These are phyloP conservation scores for Rhynchophorus ferrugineus DNA, from an alignment of 1,140 invertebrate genomes.

Conservation along the genomic window DNA sequence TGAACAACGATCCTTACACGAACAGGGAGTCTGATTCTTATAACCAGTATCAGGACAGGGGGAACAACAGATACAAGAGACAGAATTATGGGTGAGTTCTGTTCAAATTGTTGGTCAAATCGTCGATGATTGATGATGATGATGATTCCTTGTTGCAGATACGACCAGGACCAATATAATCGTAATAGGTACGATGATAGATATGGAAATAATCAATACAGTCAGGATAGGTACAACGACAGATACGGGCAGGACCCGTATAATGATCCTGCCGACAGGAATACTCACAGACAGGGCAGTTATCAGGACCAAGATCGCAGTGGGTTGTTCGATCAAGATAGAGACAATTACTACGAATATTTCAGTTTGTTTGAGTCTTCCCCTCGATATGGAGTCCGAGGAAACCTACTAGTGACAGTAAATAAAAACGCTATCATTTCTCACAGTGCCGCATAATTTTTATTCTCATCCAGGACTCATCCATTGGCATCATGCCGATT, in stretches of 20 bases:
- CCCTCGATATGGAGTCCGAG: slow-evolving; percentile 54
- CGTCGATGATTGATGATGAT: too few relatives aligned
- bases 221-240: too few relatives aligned
- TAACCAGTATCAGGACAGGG: slow-evolving; percentile 26
- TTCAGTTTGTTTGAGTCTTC: slow-evolving; percentile 67
- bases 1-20: slow-evolving; percentile 16
- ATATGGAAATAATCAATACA: too few relatives aligned
- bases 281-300: slow-evolving; percentile 5
- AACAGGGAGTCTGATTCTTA: slow-evolving; percentile 11
- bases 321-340: slow-evolving; percentile 18
- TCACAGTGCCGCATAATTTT: slow-evolving; percentile 8
- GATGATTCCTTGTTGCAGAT: too few relatives aligned
- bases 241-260: slow-evolving; percentile 4
- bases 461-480: slow-evolving; percentile 54
- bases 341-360: slow-evolving; percentile 42
- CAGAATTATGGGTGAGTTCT: slow-evolving; percentile 24
- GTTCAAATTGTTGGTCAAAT: too few relatives aligned
- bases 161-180: background rate
- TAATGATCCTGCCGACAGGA: slow-evolving; percentile 1
- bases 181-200: background rate
- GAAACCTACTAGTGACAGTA: slow-evolving; percentile 65
- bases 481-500: slow-evolving; percentile 54
- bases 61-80: slow-evolving; percentile 26
- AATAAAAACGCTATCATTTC: slow-evolving; percentile 11
- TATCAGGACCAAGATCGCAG: slow-evolving; percentile 18